Conservation (phyloP, 2,113 vertebrate genomes). For the Marmota monax region DNA sequence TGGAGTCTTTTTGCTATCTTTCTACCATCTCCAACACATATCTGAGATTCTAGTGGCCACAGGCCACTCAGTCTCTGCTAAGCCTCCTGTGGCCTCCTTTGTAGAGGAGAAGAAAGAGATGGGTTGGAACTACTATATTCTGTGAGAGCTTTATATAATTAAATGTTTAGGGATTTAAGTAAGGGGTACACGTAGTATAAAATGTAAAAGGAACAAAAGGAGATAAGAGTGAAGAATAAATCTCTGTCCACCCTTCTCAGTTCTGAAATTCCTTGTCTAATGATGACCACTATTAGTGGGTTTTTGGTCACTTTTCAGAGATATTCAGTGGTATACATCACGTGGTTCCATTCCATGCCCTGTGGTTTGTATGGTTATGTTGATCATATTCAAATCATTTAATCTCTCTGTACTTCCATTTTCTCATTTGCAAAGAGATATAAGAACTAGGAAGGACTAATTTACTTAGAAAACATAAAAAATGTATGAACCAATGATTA, state of each 20-base stretch:
- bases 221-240: not conserved
- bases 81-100: not conserved
- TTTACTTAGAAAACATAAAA: slow-evolving; percentile 3
- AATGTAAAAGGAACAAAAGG: not conserved
- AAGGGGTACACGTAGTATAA: not conserved
- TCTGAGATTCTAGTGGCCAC: not conserved
- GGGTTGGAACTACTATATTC: not conserved
- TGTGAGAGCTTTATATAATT: not conserved
- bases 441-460: not conserved
- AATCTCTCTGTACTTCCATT: not conserved
- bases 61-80: not conserved
- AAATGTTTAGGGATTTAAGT: not conserved
- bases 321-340: not conserved
- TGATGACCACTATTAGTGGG: no score
- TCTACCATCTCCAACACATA: not conserved
- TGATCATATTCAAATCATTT: not conserved
- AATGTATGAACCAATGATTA: not conserved
- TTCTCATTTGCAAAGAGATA: not conserved
- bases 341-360: not conserved
- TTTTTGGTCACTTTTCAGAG: not conserved
- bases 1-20: not conserved
- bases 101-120: not conserved
- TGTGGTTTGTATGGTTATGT: no score
- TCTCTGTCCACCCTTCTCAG: not conserved
- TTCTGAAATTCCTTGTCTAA: not conserved